Evolutionary conservation across 2,888 invertebrate species (phyloP), one percentile per base, ranked within the genome.

Genomic region (Callinectes sapidus): DNA sequence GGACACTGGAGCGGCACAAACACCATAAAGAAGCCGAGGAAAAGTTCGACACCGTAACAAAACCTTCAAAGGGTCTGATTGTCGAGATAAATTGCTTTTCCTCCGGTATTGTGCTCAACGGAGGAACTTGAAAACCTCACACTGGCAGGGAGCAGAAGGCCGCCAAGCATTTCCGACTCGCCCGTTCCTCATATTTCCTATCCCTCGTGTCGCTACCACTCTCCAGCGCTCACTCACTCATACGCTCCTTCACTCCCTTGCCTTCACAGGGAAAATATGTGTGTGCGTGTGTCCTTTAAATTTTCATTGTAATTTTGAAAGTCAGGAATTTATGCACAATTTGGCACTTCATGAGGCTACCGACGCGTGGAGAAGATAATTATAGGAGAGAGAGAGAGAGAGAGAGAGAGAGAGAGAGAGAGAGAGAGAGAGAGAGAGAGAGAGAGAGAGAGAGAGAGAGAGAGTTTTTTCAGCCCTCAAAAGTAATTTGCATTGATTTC

Each of bases 401-500:
- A 48, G 48, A 77, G 77, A 77, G 77, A 77, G 77, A 77, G 77
- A 77, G 77, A 77, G 77, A 77, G 77, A 77, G 77, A 77, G 77
- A 77, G 77, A 77, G 77, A 77, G 77, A 77, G 77, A 77, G 77
- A 77, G 77, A 77, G 77, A 77, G 77, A 77, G 77, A 77, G 77
- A 77, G 77, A 77, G 77, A 77, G 77, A 77, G 77, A 77, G 77
- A 77, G 77, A 77, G 77, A 77, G 77, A 77, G 77, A 77, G 77
- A 77, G 77, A 77, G 6, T 39, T 6, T 6, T 61, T 61, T 61
- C n/a, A n/a, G n/a, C 18, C 18, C 5, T 61, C 48, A 48, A 48
- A 48, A 48, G 48, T 8, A 48, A 48, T 8, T 48, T 48, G 48
- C 48, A 48, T 48, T 48, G 0, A 48, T 48, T 48, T 48, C 48